These are phyloP conservation scores for Orthonyx spaldingii DNA, from an alignment of 2,113 vertebrate genomes.

Conservation along the genomic window DNA sequence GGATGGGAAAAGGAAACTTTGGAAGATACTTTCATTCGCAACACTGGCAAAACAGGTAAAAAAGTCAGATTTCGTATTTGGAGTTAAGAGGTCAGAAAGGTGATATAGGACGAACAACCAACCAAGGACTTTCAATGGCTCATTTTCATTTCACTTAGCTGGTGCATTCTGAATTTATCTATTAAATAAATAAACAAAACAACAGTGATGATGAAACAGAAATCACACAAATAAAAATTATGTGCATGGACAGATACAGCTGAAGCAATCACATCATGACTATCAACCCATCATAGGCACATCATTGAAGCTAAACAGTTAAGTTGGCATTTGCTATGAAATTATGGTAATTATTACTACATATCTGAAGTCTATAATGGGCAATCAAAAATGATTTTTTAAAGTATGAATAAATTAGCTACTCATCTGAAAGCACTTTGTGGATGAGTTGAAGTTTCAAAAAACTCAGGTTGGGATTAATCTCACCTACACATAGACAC, in stretches of 20 bases:
- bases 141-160: neutral
- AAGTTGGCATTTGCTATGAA: neutral
- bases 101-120: neutral
- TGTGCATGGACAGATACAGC: neutral
- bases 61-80: neutral
- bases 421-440: neutral
- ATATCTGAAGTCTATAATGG: neutral
- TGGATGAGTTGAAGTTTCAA: neutral
- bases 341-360: neutral
- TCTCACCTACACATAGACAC: neutral
- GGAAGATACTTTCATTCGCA: conserved; percentile 82
- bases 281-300: neutral
- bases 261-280: neutral
- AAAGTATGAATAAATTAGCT: neutral
- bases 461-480: neutral
- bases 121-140: neutral
- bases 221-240: neutral
- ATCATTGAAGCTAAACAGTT: neutral
- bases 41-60: conserved; percentile 94
- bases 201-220: neutral
- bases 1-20: conserved; percentile 83
- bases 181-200: neutral
- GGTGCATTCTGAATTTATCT: neutral
- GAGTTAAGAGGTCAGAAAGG: neutral
- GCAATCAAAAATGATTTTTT: neutral